Evolutionary conservation across 64 coral and sea anemone species (phyloP), one percentile per base, ranked within the genome.

Genomic region (Montipora efflorescens): DNA sequence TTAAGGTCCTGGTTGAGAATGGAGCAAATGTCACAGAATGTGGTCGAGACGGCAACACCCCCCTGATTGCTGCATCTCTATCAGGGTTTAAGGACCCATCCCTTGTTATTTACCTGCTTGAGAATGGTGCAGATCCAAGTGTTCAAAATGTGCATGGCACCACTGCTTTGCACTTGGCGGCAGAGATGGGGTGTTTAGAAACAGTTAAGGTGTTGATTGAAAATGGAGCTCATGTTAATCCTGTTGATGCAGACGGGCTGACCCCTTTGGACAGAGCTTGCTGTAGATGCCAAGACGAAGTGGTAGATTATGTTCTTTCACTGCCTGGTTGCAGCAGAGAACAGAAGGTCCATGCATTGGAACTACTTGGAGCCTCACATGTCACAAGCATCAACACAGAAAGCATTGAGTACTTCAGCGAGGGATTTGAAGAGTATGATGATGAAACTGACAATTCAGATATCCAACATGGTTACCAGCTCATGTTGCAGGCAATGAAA

Each of bases 1-100:
- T 94, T 14, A 69, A 89, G 78, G 89, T 81, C 87, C 92, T 94
- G 28, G 86, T 94, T 18, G 92, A 94, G 15, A 94, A 70, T 94
- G 92, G 92, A 43, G 92, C 92, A 25, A 22, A 89, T 36, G 58
- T 94, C 5, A 82, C 52, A 12, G 61, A 87, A 6, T 47, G 48
- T 46, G 88, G 59, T 51, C 77, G 81, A 8, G 57, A 55, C 44
- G 77, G 92, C 69, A 82, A 89, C 67, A 94, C 92, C 16, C 92
- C 92, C 43, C 53, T 94, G 5, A 82, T 74, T 36, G 92, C 87
- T 28, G 87, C 92, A 28, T 59, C 80, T 21, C 77, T 89, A 47
- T 94, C 92, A 61, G 92, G 92, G 43, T 94, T 82, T 72, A 89
- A 89, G 44, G 88, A 94, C 28, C 92, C 87, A 51, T 87, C 77